A percentile compares a stretch with the other conserved stretches of the same genome.
Evolutionary conservation across 2,888 invertebrate genomes (phyloP).

Genomic region (Mimumesa dahlbomi): DNA sequence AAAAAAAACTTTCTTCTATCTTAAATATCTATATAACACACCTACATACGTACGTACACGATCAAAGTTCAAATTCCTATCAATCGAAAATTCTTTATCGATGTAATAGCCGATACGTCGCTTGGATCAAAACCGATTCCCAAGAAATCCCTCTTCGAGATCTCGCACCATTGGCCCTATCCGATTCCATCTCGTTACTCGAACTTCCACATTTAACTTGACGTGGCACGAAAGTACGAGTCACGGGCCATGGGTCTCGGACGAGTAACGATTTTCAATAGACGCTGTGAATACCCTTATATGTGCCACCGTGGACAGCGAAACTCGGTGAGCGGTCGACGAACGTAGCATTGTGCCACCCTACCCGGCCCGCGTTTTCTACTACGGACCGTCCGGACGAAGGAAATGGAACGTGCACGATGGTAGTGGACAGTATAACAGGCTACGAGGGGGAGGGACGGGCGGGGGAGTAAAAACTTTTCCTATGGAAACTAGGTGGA

Average conservation of each 20-base stretch:
- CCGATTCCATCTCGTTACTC: slow-evolving; percentile 20
- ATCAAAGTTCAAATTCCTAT: too few species aligned
- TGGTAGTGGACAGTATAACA: not conserved
- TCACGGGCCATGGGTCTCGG: slow-evolving; percentile 45
- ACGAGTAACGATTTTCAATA: slow-evolving; percentile 71
- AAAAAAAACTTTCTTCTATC: too few species aligned
- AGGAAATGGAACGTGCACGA: slow-evolving; percentile 4
- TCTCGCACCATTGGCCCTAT: slow-evolving; percentile 16
- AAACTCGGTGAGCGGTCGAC: slow-evolving; percentile 61
- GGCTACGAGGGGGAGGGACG: not conserved
- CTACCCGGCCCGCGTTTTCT: not conserved
- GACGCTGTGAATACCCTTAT: slow-evolving; percentile 57
- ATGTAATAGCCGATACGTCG: too few species aligned
- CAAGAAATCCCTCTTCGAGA: too few species aligned
- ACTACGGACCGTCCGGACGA: not conserved
- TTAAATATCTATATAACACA: too few species aligned
- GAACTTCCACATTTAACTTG: slow-evolving; percentile 39
- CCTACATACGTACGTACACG: too few species aligned
- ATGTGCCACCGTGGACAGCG: slow-evolving; percentile 54
- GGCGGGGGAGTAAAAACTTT: slow-evolving; percentile 60
- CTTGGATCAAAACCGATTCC: too few species aligned
- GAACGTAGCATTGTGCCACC: slow-evolving; percentile 57
- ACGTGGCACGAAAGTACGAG: slow-evolving; percentile 25
- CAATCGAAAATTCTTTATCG: too few species aligned
- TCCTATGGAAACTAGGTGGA: slow-evolving; percentile 65